Conservation (phyloP, 2,888 invertebrate genomes). For the Aporophyla lueneburgensis region DNA sequence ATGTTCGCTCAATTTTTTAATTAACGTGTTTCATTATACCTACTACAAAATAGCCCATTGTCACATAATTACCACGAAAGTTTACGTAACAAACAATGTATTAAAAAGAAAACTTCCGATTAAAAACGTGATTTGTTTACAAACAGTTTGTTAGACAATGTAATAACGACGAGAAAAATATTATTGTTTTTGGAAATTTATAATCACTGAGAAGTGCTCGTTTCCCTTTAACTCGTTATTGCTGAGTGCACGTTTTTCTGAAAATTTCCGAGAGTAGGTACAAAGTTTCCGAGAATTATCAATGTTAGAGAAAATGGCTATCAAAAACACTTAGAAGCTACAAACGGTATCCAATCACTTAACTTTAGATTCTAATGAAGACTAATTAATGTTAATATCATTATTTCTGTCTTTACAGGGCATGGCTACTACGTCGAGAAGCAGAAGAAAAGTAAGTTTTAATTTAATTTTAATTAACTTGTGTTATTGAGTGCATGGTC, state of each 20-base stretch:
- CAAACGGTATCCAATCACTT: constrained; percentile 29
- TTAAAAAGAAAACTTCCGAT: background rate
- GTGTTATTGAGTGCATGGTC: background rate
- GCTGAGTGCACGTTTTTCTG: constrained; percentile 3
- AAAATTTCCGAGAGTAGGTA: background rate
- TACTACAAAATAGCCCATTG: constrained; percentile 17
- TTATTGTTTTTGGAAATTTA: constrained; percentile 2
- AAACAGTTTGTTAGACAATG: constrained; percentile 6
- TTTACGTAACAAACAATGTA: constrained; percentile 5
- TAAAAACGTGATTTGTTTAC: constrained; percentile 25
- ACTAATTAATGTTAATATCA: constrained; percentile 31
- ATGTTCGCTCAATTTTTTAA: background rate
- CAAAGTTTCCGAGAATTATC: constrained; percentile 13
- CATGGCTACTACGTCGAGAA: constrained; percentile 80
- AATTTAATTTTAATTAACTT: background rate
- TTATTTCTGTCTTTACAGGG: constrained; percentile 80
- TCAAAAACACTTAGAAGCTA: constrained; percentile 3
- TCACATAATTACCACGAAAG: constrained; percentile 16
- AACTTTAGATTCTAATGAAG: background rate
- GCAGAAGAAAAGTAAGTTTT: constrained; percentile 77
- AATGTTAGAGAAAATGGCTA: background rate
- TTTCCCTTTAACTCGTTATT: constrained; percentile 1
- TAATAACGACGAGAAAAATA: constrained; percentile 14
- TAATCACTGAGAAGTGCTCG: background rate
- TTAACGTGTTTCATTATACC: background rate